Evolutionary conservation across 2,888 invertebrate genomes (phyloP), one percentile per base, ranked within the genome.

Genomic region (Melikaiella ostensackeni): DNA sequence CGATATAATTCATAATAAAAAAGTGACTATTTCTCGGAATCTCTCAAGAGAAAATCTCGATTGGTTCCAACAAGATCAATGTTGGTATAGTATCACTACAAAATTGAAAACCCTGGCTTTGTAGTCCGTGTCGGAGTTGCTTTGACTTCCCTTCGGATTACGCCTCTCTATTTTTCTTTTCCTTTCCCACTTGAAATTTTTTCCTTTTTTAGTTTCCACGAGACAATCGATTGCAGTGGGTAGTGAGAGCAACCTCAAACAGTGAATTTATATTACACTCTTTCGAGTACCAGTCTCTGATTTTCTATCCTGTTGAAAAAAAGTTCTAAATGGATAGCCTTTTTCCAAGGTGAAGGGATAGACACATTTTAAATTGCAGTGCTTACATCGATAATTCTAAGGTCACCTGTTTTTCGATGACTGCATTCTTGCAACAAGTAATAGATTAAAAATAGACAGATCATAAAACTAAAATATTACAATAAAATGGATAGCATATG

Each of bases 81-180:
- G 70, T 70, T 70, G 46, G 70, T 30, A 21, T 30, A 70, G 70
- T 33, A 70, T 50, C 50, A 46, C 46, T 50, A 70, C 46, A 30
- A 30, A 70, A 70, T 70, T 70, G 27, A 70, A 70, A 70, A 50
- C 50, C 70, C 19, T 50, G 27, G 30, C 70, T 70, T 70, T 50
- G 50, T 50, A 33, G 19, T n/a, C 30, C 27, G 50, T 30, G 19
- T 33, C 30, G 30, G 27, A 30, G 50, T 50, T 46, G 46, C 70
- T 70, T 50, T 70, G 50, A 70, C 70, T 70, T 50, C 50, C 33
- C 30, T 50, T 50, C 50, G 61, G 73, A 73, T 75, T 73, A 42
- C 42, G 46, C 50, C 27, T 46, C 64, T 74, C 61, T 19, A 64
- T 74, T 79, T 55, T 79, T 61, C 50, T 77, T 75, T 70, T 46